Evolutionary conservation across 2,888 invertebrate species (phyloP).

Genomic region (Ichneumon xanthorius): DNA sequence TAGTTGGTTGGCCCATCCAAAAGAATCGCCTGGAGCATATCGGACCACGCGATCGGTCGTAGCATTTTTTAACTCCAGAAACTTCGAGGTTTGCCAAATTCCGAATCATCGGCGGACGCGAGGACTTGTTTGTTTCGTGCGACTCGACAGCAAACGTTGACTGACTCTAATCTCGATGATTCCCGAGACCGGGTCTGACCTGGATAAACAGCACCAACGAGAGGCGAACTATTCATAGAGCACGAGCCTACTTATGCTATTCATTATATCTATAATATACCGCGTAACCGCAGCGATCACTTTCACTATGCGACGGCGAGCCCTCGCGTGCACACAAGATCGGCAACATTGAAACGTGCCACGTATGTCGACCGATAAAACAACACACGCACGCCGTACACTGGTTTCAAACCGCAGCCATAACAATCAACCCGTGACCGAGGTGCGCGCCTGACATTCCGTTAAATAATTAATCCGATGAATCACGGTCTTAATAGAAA

Average conservation of each 20-base stretch:
- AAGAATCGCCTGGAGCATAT: too few relatives aligned
- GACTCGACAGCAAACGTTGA: neutral
- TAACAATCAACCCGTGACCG: constrained; percentile 63
- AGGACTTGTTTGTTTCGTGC: neutral
- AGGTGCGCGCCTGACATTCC: constrained; percentile 58
- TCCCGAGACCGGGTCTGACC: constrained; percentile 7
- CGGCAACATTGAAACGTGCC: constrained; percentile 54
- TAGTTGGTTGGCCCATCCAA: too few relatives aligned
- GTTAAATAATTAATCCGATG: constrained; percentile 55
- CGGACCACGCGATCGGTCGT: too few relatives aligned
- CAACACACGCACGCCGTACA: constrained; percentile 6
- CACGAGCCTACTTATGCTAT: constrained; percentile 21
- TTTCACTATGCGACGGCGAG: constrained; percentile 51
- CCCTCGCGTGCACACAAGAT: constrained; percentile 38
- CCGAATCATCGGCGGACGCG: neutral
- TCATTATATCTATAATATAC: constrained; percentile 32
- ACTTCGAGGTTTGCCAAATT: neutral
- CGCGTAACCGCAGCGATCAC: constrained; percentile 52
- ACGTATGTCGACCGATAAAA: neutral
- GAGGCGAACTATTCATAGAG: constrained; percentile 45
- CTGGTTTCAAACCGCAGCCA: neutral
- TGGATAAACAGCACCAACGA: neutral
- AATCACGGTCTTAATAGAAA: constrained; percentile 51
- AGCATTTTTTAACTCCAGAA: neutral
- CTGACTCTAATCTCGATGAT: neutral